Conservation (phyloP, 2,113 vertebrate genomes). For the Emydura subglobosa region DNA sequence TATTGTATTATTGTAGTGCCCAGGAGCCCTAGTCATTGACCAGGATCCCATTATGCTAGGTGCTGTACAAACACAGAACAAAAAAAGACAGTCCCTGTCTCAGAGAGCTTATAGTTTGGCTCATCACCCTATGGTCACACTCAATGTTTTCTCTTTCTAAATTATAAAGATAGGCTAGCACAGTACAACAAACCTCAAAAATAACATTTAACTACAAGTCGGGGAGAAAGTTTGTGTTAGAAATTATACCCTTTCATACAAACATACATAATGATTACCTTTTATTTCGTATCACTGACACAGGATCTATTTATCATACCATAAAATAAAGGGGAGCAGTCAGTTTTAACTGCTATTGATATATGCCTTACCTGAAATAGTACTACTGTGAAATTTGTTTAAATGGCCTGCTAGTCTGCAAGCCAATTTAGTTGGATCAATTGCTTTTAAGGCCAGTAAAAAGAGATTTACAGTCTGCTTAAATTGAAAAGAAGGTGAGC, state of each 20-base stretch:
- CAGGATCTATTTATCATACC: neutral
- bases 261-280: neutral
- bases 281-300: neutral
- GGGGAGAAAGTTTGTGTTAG: neutral
- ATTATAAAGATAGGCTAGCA: neutral
- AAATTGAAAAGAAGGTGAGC: neutral
- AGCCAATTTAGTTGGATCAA: neutral
- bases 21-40: neutral
- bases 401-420: neutral
- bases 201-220: neutral
- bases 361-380: neutral
- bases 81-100: accelerated
- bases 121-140: neutral
- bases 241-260: neutral
- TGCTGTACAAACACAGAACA: neutral
- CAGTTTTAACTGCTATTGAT: neutral
- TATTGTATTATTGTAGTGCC: neutral
- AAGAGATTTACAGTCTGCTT: neutral
- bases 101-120: neutral
- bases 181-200: neutral
- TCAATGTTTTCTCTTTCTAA: neutral
- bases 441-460: neutral
- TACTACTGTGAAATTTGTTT: neutral
- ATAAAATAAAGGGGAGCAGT: neutral
- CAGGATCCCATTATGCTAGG: neutral